Base-by-base conservation (phyloP, 1,140 invertebrate genomes). In the Drosophila equinoxialis region DNA sequence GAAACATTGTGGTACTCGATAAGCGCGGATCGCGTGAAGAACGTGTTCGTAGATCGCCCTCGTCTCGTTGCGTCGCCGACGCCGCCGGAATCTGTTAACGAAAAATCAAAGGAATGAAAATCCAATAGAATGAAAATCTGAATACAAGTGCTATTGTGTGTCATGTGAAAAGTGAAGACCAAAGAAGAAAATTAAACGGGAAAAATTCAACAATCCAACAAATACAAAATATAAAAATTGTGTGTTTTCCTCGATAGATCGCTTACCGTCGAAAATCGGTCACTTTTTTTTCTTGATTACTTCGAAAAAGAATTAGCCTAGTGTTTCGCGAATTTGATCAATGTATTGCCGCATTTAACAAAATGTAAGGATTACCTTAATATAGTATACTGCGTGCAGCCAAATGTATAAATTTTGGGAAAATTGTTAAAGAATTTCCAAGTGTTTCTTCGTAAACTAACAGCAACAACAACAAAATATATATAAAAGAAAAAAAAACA, bases 1-100 rank as follows among this genome's bases (percentile, higher is more conserved):
- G 84, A 63, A 79, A 74, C 84, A 80, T 89, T 87, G 68, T 77
- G 72, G 77, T 26, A 65, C 61, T 69, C 60, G 65, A 23, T 79
- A 63, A 67, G 83, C 71, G 76, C 83, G 83, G 68, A 83, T 73
- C 68, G 74, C 35, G 58, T 76, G 65, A 55, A 51, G 77, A 61
- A 71, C 81, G 78, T 79, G 67, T 74, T 77, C 72, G 20, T 20
- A 51, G 14, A 66, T 41, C 54, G 58, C 41, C 41, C 33, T 48
- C 30, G 14, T 51, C 45, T 51, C 45, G 35, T 42, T 30, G 41
- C 20, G 6, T 42, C 71, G 51, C 48, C 62, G 55, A 75, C 72
- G 74, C 74, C 74, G 74, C 60, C 66, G 59, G 61, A 65, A 68
- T 58, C 57, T 58, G 57, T 58, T 58, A 37, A 33, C 57, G 14